Base-by-base conservation (phyloP, 1,140 invertebrate genomes). In the Amyelois transitella region DNA sequence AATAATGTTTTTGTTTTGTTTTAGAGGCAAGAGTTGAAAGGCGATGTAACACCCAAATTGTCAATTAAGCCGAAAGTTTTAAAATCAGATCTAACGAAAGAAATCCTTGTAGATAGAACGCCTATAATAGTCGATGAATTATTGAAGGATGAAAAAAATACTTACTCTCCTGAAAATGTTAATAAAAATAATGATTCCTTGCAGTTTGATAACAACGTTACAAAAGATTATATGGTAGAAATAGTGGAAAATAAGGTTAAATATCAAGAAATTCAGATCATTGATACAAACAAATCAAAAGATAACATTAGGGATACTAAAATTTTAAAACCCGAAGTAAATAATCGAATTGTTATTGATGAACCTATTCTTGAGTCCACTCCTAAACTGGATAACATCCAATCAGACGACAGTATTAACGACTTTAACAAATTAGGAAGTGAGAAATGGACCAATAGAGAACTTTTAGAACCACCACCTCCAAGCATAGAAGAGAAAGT, bases 101-200 rank as follows among this genome's bases (percentile, higher is more conserved):
- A 19, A n/a, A 19, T 21, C 10, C 18, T 6, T 48, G 14, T 21
- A 57, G 54, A 51, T 21, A 32, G 59, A 47, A 62, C 58, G 50
- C 64, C 64, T 12, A 62, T 55, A 55, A 64, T 65, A 20, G 62
- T 68, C 0, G 51, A 68, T 22, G 64, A 70, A 57, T 12, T 68
- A 18, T 14, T 65, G 3, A 64, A 73, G 50, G n/a, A n/a, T n/a
- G 38, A 61, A 53, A 44, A 43, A 48, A 25, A 22, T 38, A 18
- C 52, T 38, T 12, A 22, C 44, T 43, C 18, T 48, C 20, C 10
- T 19, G 19, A 8, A 1, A 6, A 21, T 21, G 45, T 21, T 3
- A 21, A 12, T 48, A 48, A 6, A 7, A 45, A 5, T 45, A 18
- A 45, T 4, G 10, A 45, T 20, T n/a, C 19, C 1, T 1, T 12